Evolutionary conservation across 2,797 vertebrate genomes (phyloP).

Genomic region (Malurus leucopterus): DNA sequence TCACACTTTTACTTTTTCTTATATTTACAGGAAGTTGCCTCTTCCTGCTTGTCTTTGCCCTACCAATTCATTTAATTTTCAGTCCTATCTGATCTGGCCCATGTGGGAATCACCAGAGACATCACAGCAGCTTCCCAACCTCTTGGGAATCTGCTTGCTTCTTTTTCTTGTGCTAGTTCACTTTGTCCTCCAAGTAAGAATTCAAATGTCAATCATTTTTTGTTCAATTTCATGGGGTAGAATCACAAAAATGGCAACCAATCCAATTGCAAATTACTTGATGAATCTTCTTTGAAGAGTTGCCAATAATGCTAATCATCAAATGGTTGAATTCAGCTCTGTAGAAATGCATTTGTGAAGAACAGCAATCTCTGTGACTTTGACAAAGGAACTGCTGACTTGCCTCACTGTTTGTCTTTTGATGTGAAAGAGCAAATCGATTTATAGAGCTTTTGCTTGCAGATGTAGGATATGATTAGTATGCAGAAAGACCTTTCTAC

Average conservation of each 20-base stretch:
- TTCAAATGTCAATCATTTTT: constrained; percentile 78
- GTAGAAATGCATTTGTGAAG: constrained; percentile 89
- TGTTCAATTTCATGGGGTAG: constrained; percentile 75
- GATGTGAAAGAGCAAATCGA: constrained; percentile 99
- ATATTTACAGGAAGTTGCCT: not conserved
- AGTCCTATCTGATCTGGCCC: not conserved
- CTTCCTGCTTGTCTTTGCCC: not conserved
- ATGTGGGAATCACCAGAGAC: constrained; percentile 23
- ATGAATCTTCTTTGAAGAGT: constrained; percentile 96
- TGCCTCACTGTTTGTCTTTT: constrained; percentile 99
- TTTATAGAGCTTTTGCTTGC: constrained; percentile 90
- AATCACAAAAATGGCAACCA: constrained; percentile 80
- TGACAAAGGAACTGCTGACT: constrained; percentile 99
- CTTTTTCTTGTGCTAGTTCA: constrained; percentile 48
- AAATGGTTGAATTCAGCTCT: constrained; percentile 88
- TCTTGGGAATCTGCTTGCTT: constrained; percentile 39
- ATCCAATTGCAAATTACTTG: constrained; percentile 83
- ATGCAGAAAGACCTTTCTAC: constrained; percentile 87
- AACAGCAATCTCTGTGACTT: constrained; percentile 98
- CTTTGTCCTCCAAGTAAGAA: constrained; percentile 69
- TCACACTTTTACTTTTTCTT: not conserved
- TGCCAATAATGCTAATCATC: constrained; percentile 97
- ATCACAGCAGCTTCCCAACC: constrained; percentile 1
- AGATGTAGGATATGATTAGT: constrained; percentile 92
- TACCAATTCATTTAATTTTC: not conserved